Evolutionary conservation across 2,113 vertebrate species (phyloP), one percentile per base, ranked within the genome.

Genomic region (Gobio gobio): DNA sequence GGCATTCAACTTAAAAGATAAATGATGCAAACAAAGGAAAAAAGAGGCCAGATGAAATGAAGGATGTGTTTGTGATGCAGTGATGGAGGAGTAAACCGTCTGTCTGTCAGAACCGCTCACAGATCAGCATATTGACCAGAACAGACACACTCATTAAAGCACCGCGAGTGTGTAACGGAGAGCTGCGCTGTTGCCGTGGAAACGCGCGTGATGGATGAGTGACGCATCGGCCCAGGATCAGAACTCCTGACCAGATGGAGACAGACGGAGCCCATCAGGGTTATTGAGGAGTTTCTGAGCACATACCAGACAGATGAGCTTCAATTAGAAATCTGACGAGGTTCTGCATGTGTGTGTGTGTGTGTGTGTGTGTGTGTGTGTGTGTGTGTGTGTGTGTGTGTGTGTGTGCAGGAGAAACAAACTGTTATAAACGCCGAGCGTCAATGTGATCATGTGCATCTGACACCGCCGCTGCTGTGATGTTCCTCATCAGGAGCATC

Each of bases 101-200:
- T 51, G 74, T 74, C 58, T 49, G 12, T 33, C 63, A 40, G 18
- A 5, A 26, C 16, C 61, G 20, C 16, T 18, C 36, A 8, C 64
- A 1, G 90, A 92, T 90, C 74, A 78, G 85, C 83, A 75, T 88
- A 93, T 92, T 84, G 92, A 85, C 89, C 58, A 68, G 84, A 92
- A 90, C 91, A 89, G 91, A 92, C 92, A 93, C 92, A 90, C 91
- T 93, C 91, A 94, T 94, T 93, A 94, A 82, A 90, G 74, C 85
- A 81, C 86, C 86, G 88, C 86, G 90, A 89, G 87, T 78, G 86
- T 91, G 89, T 83, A 90, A 92, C 86, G 36, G 61, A 93, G 91
- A 29, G 80, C 86, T 89, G 82, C 88, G 88, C 87, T 87, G 85
- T 78, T 75, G 70, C 76, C 86, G 85, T 90, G 89, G 90, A 88